Evolutionary conservation across 2,113 vertebrate genomes (phyloP), one percentile per base, ranked within the genome.

Genomic region (Sander vitreus): DNA sequence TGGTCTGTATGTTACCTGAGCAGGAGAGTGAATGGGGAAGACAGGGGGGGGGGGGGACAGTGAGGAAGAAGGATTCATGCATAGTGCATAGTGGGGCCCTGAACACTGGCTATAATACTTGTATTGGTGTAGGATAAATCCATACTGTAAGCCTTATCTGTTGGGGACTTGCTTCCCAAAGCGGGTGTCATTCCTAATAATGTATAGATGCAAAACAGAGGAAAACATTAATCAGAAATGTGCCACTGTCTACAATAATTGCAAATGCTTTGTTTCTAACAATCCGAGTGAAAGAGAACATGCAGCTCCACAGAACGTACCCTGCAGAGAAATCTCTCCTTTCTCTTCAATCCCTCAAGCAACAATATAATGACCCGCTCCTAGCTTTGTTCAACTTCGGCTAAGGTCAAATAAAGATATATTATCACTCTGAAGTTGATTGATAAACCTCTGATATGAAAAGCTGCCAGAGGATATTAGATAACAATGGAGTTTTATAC

Each of bases 51-150:
- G 60, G 36, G 1, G 85, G 69, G 60, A 65, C 70, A 85, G 50
- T 14, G 57, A 73, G 73, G 33, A 77, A 53, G 60, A 78, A 67
- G 36, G 43, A 85, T 68, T 85, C 78, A 85, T 92, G 84, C 86
- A 90, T 87, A 87, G 91, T 88, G 58, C 71, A 59, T 69, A 51
- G 59, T 43, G 48, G 55, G 63, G 70, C 72, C 50, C 62, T 73
- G 83, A 76, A 86, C 72, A 53, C 57, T 18, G n/a, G 75, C 77
- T 76, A 58, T 83, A 69, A 83, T 84, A 72, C 39, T 63, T 78
- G 80, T 89, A 88, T 84, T 85, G 53, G 75, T 80, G 59, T 68
- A 66, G 81, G 80, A 87, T 88, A 72, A 91, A 86, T 89, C 77
- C 76, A 86, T 84, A 76, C 70, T 73, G 50, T 86, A 85, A 91